Evolutionary conservation across 2,797 vertebrate genomes (phyloP).

Genomic region (Oceanodroma leucorhoa): DNA sequence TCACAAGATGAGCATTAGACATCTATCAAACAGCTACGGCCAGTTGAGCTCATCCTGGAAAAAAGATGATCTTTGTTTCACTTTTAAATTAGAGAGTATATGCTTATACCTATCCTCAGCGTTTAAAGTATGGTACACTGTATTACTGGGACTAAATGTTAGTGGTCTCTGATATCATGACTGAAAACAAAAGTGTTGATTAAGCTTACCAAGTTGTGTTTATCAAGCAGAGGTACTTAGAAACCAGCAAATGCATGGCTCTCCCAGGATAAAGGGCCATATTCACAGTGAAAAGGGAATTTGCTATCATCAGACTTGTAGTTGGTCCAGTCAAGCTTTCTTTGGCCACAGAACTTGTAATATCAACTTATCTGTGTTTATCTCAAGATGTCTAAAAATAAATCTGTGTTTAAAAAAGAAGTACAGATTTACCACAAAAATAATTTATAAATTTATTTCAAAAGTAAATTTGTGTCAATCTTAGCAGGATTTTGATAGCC

Average conservation of each 20-base stretch:
- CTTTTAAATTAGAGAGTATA: neutral
- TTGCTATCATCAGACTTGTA: neutral
- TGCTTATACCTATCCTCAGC: fast-evolving
- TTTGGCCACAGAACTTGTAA: neutral
- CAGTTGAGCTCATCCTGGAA: neutral
- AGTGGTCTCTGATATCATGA: neutral
- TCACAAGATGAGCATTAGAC: neutral
- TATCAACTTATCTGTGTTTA: fast-evolving
- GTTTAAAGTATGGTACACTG: neutral
- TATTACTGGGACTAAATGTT: neutral
- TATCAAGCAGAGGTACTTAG: fast-evolving
- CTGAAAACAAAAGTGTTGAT: neutral
- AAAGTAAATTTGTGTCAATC: neutral
- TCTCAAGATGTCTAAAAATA: neutral
- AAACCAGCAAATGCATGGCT: fast-evolving
- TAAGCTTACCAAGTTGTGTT: neutral
- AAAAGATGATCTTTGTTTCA: neutral
- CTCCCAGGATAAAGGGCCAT: neutral
- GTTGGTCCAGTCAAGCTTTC: neutral
- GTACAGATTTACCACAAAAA: neutral
- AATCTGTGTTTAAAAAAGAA: fast-evolving
- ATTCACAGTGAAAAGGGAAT: neutral
- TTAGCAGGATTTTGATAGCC: neutral
- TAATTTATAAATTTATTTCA: fast-evolving
- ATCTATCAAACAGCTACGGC: too few relatives aligned